Percentiles rank a stretch among this genome's conserved stretches.
Conservation (phyloP, 2,797 vertebrate species). For the Hoplostethus mediterraneus region DNA sequence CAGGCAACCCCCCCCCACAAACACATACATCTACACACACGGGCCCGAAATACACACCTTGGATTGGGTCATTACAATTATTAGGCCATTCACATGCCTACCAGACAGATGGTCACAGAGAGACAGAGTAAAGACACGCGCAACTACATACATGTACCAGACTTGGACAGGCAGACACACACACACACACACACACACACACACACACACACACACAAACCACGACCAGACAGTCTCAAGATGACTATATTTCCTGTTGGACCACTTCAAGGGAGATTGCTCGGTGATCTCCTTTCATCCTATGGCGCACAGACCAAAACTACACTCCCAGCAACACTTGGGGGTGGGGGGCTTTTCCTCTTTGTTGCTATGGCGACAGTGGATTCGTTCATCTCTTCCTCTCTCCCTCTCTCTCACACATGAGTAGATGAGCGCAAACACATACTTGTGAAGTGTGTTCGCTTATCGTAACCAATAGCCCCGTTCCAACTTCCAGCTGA, state of each 20-base stretch:
- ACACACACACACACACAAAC: not conserved
- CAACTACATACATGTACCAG: too few relatives aligned
- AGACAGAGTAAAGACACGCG: slow-evolving; percentile 22
- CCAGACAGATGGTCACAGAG: slow-evolving; percentile 43
- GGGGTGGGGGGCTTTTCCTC: slow-evolving; percentile 39
- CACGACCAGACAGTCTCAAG: slow-evolving; percentile 44
- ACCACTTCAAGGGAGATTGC: slow-evolving; percentile 56
- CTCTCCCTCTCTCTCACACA: slow-evolving; percentile 47
- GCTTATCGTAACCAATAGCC: slow-evolving; percentile 53
- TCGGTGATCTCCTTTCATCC: slow-evolving; percentile 69
- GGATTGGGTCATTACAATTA: slow-evolving; percentile 58
- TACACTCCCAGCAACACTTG: slow-evolving; percentile 50
- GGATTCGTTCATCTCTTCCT: slow-evolving; percentile 65
- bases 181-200: slow-evolving; percentile 36
- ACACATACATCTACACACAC: slow-evolving; percentile 25
- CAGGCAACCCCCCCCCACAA: slow-evolving; percentile 11
- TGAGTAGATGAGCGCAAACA: slow-evolving; percentile 72
- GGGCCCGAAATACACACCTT: slow-evolving; percentile 48
- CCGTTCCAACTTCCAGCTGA: slow-evolving; percentile 54
- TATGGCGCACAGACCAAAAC: slow-evolving; percentile 39
- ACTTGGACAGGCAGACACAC: slow-evolving; percentile 35
- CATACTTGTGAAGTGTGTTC: slow-evolving; percentile 62
- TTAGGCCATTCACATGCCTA: slow-evolving; percentile 45
- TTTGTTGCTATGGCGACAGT: slow-evolving; percentile 82
- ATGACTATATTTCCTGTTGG: slow-evolving; percentile 70